Conservation (phyloP, 2,113 vertebrate species). For the Neogobius melanostomus region DNA sequence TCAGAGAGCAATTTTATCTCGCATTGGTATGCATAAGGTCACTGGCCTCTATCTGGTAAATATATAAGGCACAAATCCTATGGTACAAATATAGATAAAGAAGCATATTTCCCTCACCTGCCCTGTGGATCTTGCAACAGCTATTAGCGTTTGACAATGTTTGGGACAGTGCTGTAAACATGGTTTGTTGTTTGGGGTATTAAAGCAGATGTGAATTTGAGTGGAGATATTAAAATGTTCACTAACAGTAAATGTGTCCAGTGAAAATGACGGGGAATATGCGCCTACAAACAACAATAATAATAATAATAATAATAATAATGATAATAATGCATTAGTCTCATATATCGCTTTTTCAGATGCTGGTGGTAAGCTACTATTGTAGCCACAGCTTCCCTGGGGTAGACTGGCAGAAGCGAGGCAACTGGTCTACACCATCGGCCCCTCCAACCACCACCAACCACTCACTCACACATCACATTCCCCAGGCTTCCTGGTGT, state of each 20-base stretch:
- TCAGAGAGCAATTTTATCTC: constrained; percentile 16
- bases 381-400: too few relatives aligned
- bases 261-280: too few relatives aligned
- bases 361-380: too few relatives aligned
- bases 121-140: constrained; percentile 28
- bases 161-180: constrained; percentile 13
- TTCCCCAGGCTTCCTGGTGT: too few relatives aligned
- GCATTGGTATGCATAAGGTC: constrained; percentile 29
- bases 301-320: constrained; percentile 13
- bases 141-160: constrained; percentile 14
- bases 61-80: constrained; percentile 9
- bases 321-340: too few relatives aligned
- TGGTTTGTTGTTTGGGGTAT: not conserved
- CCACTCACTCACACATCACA: too few relatives aligned
- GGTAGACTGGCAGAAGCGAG: too few relatives aligned
- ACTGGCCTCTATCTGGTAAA: constrained; percentile 4
- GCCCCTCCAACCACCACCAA: too few relatives aligned
- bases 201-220: not conserved
- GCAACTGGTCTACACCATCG: too few relatives aligned
- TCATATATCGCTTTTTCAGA: too few relatives aligned
- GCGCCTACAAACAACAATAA: not conserved
- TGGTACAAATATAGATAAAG: constrained; percentile 15
- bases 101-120: not conserved
- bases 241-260: too few relatives aligned
- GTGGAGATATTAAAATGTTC: not conserved